These are phyloP conservation scores for Beris morrisii DNA, from an alignment of 2,888 invertebrate species.

Conservation along the genomic window DNA sequence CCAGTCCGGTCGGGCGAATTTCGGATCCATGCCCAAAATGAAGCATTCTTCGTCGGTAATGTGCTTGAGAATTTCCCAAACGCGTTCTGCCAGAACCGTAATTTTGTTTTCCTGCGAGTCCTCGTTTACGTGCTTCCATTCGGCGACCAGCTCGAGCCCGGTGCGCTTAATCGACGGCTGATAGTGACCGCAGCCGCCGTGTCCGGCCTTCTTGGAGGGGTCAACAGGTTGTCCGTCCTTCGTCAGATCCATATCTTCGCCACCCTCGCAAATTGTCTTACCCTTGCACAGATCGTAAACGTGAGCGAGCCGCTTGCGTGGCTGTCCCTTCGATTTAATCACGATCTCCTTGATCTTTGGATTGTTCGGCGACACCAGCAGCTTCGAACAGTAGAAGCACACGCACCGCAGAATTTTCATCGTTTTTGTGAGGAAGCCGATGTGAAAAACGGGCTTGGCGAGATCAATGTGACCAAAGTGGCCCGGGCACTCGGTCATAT, in stretches of 20 bases:
- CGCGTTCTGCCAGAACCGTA: constrained; percentile 88
- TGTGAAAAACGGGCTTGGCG: constrained; percentile 97
- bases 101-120: constrained; percentile 98
- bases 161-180: constrained; percentile 90
- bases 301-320: constrained; percentile 89
- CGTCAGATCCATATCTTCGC: constrained; percentile 93
- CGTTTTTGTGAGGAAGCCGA: constrained; percentile 95
- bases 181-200: constrained; percentile 97
- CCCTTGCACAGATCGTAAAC: constrained; percentile 98
- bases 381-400: constrained; percentile 97
- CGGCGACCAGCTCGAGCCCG: constrained; percentile 92
- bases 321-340: constrained; percentile 94
- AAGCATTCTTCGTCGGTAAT: constrained; percentile 96
- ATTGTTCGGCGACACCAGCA: constrained; percentile 92
- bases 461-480: constrained; percentile 99
- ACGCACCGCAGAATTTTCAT: constrained; percentile 98
- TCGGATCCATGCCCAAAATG: constrained; percentile 94
- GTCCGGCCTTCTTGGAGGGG: constrained; percentile 63
- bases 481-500: constrained; percentile 98
- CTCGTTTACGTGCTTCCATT: constrained; percentile 99
- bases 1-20: constrained; percentile 98
- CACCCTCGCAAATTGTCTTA: constrained; percentile 97
- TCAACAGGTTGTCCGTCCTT: constrained; percentile 68
- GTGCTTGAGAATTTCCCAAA: constrained; percentile 95
- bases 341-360: constrained; percentile 64